Base-by-base conservation (phyloP, 2,888 invertebrate genomes). In the Actias luna region DNA sequence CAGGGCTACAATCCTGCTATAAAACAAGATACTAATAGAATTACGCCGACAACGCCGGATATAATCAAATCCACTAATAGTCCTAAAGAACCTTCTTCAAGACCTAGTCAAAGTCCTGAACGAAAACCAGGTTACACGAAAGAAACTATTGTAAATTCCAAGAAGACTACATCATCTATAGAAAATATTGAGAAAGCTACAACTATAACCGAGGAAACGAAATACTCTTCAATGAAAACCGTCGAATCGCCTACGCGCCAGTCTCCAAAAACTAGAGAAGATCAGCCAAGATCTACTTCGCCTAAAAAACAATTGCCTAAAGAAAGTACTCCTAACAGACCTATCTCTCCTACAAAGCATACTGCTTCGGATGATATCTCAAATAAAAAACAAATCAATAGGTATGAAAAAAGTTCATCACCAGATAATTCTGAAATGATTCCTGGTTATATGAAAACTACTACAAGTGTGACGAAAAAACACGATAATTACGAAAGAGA, bases 171-270 rank as follows among this genome's bases (percentile, higher is more conserved):
- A 10, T 52, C 57, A 14, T 66, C 70, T 2, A 68, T 68, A 39
- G 64, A 72, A 58, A 63, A 77, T 25, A 33, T 68, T 12, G 27
- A 67, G 7, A 63, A 75, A 63, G 63, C 62, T 60, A 67, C 59
- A 55, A 65, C 67, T 14, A 67, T 65, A 63, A 65, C 62, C 14
- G 33, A 64, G 10, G 69, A 70, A 55, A 68, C 64, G n/a, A 70
- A 65, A 36, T 46, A 64, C 16, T 65, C 67, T 12, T 52, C 66
- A 18, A 46, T 10, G 8, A 71, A 65, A 61, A 31, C 65, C 5
- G 60, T 66, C 2, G 65, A 71, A 55, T 72, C 71, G 58, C 71
- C 72, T 14, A 63, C 63, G 52, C 69, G 69, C 12, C 67, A 70
- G 59, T 27, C 62, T 35, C 63, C 65, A 18, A 66, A 64, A 39